Evolutionary conservation across 1,140 invertebrate genomes (phyloP).

Genomic region (Littorina saxatilis): DNA sequence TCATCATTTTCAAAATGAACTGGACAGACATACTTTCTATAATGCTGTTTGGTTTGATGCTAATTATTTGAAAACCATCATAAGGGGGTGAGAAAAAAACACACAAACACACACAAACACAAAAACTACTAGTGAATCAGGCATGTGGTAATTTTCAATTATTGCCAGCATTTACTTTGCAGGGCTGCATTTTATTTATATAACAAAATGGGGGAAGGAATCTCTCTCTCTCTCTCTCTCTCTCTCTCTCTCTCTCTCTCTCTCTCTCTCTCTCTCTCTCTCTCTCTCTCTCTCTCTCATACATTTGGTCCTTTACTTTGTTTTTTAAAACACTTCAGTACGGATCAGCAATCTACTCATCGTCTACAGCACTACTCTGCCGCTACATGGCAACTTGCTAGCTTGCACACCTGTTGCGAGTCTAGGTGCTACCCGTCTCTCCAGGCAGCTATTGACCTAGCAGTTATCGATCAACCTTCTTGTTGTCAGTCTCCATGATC

Average conservation of each 20-base stretch:
- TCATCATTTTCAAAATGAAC: no score
- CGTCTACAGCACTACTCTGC: background rate
- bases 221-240: slow-evolving; percentile 29
- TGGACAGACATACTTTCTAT: no score
- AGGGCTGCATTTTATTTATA: no score
- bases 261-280: slow-evolving; percentile 31
- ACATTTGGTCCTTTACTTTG: background rate
- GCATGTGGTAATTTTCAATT: no score
- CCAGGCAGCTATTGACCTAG: background rate
- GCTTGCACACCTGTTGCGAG: slow-evolving; percentile 23
- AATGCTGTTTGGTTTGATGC: no score
- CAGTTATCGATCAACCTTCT: slow-evolving; percentile 7
- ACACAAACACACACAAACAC: slow-evolving; percentile 10
- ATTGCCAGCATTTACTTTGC: no score
- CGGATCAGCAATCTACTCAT: background rate
- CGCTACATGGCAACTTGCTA: background rate
- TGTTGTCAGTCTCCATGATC: slow-evolving; percentile 38
- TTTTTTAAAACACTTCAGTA: background rate
- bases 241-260: slow-evolving; percentile 23
- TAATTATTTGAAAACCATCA: no score
- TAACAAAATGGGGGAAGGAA: no score
- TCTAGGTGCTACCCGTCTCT: background rate
- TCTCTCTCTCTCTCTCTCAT: background rate
- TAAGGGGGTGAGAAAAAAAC: no score
- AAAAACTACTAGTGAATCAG: background rate